Conservation (phyloP, 2,797 vertebrate species). For the Pelobates cultripes region DNA sequence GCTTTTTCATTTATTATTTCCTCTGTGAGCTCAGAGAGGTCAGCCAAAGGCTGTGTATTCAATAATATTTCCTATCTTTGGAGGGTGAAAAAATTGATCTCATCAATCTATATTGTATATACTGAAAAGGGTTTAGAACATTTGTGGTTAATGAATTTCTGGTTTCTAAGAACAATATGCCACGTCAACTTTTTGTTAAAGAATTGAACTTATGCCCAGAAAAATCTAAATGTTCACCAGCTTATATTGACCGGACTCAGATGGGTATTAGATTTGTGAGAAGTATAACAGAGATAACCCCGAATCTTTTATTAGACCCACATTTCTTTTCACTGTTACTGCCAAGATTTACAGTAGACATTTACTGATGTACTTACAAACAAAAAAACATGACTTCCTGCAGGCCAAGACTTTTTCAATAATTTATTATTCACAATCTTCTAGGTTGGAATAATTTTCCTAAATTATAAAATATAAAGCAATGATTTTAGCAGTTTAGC, state of each 20-base stretch:
- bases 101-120: constrained; percentile 31
- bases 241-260: constrained; percentile 33
- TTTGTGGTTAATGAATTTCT: constrained; percentile 44
- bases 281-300: constrained; percentile 19
- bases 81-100: constrained; percentile 17
- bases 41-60: constrained; percentile 20
- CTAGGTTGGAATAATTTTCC: constrained; percentile 31
- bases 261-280: constrained; percentile 40
- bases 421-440: constrained; percentile 34
- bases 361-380: constrained; percentile 51
- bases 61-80: constrained; percentile 26
- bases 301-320: constrained; percentile 44
- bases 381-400: constrained; percentile 46
- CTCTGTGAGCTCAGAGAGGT: constrained; percentile 13
- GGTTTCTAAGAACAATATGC: constrained; percentile 22
- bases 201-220: constrained; percentile 45
- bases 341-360: constrained; percentile 41
- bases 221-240: constrained; percentile 26
- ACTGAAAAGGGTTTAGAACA: constrained; percentile 13
- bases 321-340: constrained; percentile 27
- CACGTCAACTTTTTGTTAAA: constrained; percentile 27
- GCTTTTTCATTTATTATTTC: constrained; percentile 24
- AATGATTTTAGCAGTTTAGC: too few relatives aligned
- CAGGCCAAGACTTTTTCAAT: constrained; percentile 26
- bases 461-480: background rate